Evolutionary conservation across 2,888 invertebrate species (phyloP).

Genomic region (Tethea ocularis): DNA sequence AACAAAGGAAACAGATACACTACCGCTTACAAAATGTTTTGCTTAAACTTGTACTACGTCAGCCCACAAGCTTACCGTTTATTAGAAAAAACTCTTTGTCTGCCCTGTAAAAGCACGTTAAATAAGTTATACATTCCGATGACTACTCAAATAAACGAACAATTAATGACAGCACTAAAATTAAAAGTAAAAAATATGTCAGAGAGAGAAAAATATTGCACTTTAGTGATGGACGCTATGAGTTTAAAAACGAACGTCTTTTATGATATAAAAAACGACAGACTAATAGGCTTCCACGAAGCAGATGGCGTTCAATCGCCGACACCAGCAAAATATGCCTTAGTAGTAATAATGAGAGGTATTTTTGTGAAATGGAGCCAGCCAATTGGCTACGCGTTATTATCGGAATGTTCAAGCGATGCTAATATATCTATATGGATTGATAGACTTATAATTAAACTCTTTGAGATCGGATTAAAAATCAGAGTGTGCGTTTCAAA

Average conservation of each 20-base stretch:
- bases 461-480: constrained; percentile 32
- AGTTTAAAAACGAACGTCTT: constrained; percentile 30
- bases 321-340: constrained; percentile 27
- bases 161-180: constrained; percentile 23
- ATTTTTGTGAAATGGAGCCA: constrained; percentile 32
- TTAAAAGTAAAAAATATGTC: constrained; percentile 31
- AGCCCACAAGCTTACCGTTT: constrained; percentile 9
- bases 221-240: constrained; percentile 23
- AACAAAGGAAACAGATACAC: constrained; percentile 13
- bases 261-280: constrained; percentile 30
- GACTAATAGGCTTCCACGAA: constrained; percentile 38
- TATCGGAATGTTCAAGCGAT: constrained; percentile 23
- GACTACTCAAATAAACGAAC: constrained; percentile 22
- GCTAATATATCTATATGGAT: constrained; percentile 29
- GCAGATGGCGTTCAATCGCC: constrained; percentile 26
- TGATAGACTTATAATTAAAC: constrained; percentile 29
- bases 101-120: constrained; percentile 18
- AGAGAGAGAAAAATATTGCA: constrained; percentile 30
- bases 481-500: constrained; percentile 30
- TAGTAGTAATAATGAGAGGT: constrained; percentile 34
- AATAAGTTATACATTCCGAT: constrained; percentile 17
- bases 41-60: constrained; percentile 27
- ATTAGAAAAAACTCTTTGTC: constrained; percentile 10
- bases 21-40: constrained; percentile 17
- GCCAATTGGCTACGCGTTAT: constrained; percentile 30